Base-by-base conservation (phyloP, 2,797 vertebrate species). In the Morelia viridis region DNA sequence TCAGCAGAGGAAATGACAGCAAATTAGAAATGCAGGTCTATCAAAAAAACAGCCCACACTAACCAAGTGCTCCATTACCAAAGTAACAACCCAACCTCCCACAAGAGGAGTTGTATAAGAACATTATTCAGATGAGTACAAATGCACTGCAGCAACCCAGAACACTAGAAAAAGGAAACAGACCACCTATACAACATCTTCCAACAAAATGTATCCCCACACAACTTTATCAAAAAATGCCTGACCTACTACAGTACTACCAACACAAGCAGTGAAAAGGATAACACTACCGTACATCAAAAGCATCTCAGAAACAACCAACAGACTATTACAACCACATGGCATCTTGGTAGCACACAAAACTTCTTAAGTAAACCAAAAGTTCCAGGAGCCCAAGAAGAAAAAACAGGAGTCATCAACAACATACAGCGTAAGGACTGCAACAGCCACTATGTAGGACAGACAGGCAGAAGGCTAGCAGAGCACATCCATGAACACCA, bases 351-450 rank as follows among this genome's bases (percentile, higher is more conserved):
- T 7, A 35, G 31, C 31, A 19, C 68, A 71, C 68, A 71, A 71
- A 68, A 68, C 12, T 31, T 31, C 15, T 71, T 71, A 24, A 22
- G 31, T 53, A 89, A 92, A 68, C 28, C 61, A 80, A 89, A 90
- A 19, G 0, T 0, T 3, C 11, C 35, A 62, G 24, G 4, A 19
- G 22, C 7, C 87, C 5, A 6, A 0, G n/a, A 35, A 31, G 8
- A 35, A 19, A 8, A 35, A 41, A 41, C 41, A 41, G 41, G 15
- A 19, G 31, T 71, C 5, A 35, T 71, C 35, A 35, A 35, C 6
- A 19, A 31, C 1, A 65, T 65, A 68, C 13, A 68, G 15, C 17
- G 15, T 35, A 35, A 15, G 35, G 68, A 41, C 41, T 41, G 41
- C 41, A 41, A 41, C 41, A 41, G 41, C 41, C 41, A 41, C 41